Evolutionary conservation across 2,113 vertebrate genomes (phyloP).

Genomic region (Cariama cristata): DNA sequence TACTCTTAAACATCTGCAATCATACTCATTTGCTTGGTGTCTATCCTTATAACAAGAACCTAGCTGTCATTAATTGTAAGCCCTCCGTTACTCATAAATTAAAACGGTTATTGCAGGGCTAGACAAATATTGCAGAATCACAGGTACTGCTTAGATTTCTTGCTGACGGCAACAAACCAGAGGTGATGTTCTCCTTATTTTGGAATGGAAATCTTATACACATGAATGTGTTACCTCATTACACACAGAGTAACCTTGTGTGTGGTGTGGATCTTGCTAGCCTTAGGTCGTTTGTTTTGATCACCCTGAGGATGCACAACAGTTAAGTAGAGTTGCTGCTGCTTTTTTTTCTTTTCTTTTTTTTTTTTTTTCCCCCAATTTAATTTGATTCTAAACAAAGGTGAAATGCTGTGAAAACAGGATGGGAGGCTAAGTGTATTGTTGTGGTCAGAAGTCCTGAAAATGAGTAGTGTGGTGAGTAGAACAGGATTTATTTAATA

Average conservation of each 20-base stretch:
- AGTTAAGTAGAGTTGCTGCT: not conserved
- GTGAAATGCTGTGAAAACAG: not conserved
- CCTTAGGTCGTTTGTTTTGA: not conserved
- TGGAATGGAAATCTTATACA: not conserved
- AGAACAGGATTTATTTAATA: not conserved
- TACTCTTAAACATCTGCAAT: slow-evolving; percentile 37
- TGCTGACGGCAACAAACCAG: not conserved
- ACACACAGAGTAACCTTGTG: fast-evolving
- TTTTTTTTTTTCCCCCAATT: not conserved
- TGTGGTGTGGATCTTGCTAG: not conserved
- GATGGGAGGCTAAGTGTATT: not conserved
- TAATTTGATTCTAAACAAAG: slow-evolving; percentile 13
- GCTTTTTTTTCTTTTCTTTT: not conserved
- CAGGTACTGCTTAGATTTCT: not conserved
- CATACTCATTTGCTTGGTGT: not conserved
- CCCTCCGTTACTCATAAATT: not conserved
- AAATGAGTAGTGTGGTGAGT: not conserved
- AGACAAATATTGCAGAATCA: not conserved
- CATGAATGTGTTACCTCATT: fast-evolving
- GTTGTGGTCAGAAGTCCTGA: not conserved
- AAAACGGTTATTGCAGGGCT: not conserved
- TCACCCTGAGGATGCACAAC: not conserved
- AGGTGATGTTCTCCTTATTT: not conserved
- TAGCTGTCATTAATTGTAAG: not conserved
- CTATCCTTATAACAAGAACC: not conserved